Base-by-base conservation (phyloP, 1,140 invertebrate species). In the Whitmania pigra region DNA sequence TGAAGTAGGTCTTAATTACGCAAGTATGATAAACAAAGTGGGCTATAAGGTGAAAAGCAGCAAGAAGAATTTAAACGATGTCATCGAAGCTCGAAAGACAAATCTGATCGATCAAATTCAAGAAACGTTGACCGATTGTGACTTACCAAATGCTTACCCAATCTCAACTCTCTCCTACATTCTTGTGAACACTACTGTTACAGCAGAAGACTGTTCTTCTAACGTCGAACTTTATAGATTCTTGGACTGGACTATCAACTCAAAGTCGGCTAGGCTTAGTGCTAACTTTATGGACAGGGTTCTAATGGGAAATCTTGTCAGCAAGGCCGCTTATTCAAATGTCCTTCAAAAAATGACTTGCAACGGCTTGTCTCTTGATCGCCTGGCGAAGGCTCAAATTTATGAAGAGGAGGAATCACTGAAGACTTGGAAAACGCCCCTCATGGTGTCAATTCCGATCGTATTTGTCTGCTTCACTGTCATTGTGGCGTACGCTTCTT, bases 141-240 rank as follows among this genome's bases (percentile, higher is more conserved):
- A 54, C n/a, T 9, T 53, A 0, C 43, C 69, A 0, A 6, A 49
- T 25, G 69, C 69, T 17, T 71, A 71, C 22, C 69, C 69, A 43
- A 53, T 71, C 2, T 7, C 31, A 27, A 25, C 5, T 25, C 31
- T 53, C 20, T 25, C 25, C 53, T 71, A 71, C 53, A 17, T 71
- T 20, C 11, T 54, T 9, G 31, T 71, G 7, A 27, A 71, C 22
- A 49, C 15, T 7, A 6, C 22, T 27, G 53, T 53, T 15, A 49
- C 4, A 25, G 22, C 7, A 5, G 15, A 3, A 22, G 54, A 75
- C 67, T 80, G 79, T 69, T 60, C 73, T 18, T 54, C 72, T 4
- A 77, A 76, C 25, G 75, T 70, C 29, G 79, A 80, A 69, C 68
- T 80, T 5, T 71, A 78, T n/a, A 70, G 79, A 40, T 80, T 75